Percentiles rank a stretch among this genome's conserved stretches.
These are phyloP conservation scores for Lophotriccus pileatus DNA, from an alignment of 2,797 vertebrate genomes.

Conservation along the genomic window DNA sequence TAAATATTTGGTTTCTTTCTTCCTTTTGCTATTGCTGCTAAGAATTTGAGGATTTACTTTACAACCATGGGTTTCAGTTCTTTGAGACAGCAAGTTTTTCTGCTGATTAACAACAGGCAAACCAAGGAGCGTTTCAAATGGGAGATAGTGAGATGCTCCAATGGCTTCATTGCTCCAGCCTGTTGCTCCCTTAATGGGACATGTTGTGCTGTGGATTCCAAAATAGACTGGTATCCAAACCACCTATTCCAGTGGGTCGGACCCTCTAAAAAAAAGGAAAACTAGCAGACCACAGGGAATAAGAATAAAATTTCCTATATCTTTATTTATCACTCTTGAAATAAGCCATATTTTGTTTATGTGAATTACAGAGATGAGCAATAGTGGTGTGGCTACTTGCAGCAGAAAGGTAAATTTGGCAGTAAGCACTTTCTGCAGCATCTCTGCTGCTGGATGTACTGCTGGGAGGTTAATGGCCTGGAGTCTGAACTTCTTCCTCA, in stretches of 20 bases:
- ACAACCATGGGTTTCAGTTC: background rate
- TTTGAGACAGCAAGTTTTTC: background rate
- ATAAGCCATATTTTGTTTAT: background rate
- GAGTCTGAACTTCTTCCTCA: background rate
- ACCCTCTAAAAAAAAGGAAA: background rate
- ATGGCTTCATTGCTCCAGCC: background rate
- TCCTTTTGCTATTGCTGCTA: background rate
- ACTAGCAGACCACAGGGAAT: background rate
- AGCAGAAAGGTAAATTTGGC: background rate
- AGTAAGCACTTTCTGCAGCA: background rate
- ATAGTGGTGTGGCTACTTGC: background rate
- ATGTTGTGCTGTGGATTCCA: background rate
- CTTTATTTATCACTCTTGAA: background rate
- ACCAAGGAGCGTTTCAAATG: background rate
- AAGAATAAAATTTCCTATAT: background rate
- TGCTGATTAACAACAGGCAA: background rate
- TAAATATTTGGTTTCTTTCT: background rate
- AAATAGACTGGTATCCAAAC: background rate
- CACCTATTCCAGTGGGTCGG: fast-evolving
- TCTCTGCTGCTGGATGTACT: background rate
- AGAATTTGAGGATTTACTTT: background rate
- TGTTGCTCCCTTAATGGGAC: background rate
- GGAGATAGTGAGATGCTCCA: background rate
- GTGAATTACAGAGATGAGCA: background rate
- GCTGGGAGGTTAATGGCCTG: conserved; percentile 42